Evolutionary conservation across 1,140 invertebrate genomes (phyloP).

Genomic region (Nixonia krombeini): DNA sequence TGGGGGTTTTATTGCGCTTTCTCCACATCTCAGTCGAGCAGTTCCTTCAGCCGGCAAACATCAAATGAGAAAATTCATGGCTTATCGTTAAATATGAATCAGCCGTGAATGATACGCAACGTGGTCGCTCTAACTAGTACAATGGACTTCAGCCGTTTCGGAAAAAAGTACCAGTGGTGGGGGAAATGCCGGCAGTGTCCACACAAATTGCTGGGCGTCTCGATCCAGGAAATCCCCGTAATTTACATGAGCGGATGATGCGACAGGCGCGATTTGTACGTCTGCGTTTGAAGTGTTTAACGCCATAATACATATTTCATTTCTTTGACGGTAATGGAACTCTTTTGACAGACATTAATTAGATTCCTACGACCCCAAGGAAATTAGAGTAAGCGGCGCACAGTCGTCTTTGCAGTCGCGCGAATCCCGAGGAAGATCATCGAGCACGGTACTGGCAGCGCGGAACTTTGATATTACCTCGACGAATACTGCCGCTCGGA

Average conservation of each 20-base stretch:
- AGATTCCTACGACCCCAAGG: slow-evolving; percentile 44
- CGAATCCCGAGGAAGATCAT: slow-evolving; percentile 45
- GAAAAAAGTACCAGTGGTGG: no score
- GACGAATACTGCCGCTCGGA: slow-evolving; percentile 61
- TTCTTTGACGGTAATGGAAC: slow-evolving; percentile 38
- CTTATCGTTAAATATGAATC: slow-evolving; percentile 1
- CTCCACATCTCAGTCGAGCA: slow-evolving; percentile 8
- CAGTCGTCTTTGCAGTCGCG: slow-evolving; percentile 36
- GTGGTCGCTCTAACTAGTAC: no score
- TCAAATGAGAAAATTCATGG: slow-evolving; percentile 1
- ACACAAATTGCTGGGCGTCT: no score
- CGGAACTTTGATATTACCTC: slow-evolving; percentile 62
- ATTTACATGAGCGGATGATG: neutral
- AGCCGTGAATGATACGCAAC: no score
- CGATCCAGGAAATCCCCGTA: no score
- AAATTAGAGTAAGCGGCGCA: slow-evolving; percentile 40
- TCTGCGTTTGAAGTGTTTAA: slow-evolving; percentile 9
- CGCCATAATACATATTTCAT: slow-evolving; percentile 22
- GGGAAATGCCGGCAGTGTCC: no score
- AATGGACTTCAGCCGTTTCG: no score
- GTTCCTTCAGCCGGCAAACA: neutral
- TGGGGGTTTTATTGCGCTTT: slow-evolving; percentile 52
- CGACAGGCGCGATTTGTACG: slow-evolving; percentile 9
- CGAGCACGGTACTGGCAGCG: slow-evolving; percentile 28
- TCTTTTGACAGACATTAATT: slow-evolving; percentile 48